Base-by-base conservation (phyloP, 2,888 invertebrate genomes). In the Thereva unica region DNA sequence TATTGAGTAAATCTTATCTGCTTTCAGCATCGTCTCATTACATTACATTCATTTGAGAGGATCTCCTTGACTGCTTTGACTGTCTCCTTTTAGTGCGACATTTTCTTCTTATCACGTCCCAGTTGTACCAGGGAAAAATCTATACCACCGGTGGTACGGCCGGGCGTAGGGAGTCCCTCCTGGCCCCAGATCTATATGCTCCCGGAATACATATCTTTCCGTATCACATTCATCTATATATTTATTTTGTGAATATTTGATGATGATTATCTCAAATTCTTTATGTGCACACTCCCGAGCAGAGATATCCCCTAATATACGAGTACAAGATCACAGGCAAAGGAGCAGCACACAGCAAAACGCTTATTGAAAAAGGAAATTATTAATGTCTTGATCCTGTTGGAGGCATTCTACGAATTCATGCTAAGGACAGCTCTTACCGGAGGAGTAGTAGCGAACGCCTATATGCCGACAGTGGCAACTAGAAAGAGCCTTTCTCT, bases 181-280 rank as follows among this genome's bases (percentile, higher is more conserved):
- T 37, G 34, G 41, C 34, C 23, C 10, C 44, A 45, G 5, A 47
- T 47, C 10, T n/a, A 57, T n/a, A 34, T 34, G 37, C 38, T 38
- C 38, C 35, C 37, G 10, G 12, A 40, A 9, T 59, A 8, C 9
- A 38, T 38, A 47, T 49, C 12, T 38, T 45, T 38, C 6, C 40
- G 23, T 23, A 9, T 53, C 53, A n/a, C 57, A 45, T 38, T 59
- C 45, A 59, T 47, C 59, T 38, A 41, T 50, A 63, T 50, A 52
- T 52, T 63, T 52, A 64, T 67, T 49, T 63, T 64, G 47, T 59
- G 59, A 64, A 64, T 64, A 64, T 59, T 68, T 68, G 57, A 68
- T 57, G 64, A 59, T 52, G 64, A 68, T 64, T 64, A 68, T 68
- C 54, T 57, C 42, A 47, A 64, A 68, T 68, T 68, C 67, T 68